These are phyloP conservation scores for Brachyhypopomus occidentalis DNA, from an alignment of 2,113 vertebrate species.

Conservation along the genomic window DNA sequence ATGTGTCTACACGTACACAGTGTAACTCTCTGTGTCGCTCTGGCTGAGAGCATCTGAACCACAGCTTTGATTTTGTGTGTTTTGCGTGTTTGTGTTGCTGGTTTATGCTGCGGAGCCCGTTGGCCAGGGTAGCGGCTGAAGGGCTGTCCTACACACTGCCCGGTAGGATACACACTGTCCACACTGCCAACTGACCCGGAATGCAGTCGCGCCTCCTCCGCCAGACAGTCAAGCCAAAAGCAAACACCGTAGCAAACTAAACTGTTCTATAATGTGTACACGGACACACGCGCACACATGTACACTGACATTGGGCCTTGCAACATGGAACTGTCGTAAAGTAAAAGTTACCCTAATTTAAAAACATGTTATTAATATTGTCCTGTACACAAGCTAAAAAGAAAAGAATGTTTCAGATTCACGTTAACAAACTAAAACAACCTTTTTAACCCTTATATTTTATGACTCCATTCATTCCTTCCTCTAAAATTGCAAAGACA, in stretches of 20 bases:
- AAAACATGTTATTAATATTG: neutral
- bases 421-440: neutral
- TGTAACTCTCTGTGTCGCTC: neutral
- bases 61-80: neutral
- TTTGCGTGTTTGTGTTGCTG: conserved; percentile 38
- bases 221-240: conserved; percentile 8
- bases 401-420: neutral
- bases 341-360: neutral
- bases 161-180: too few relatives aligned
- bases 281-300: neutral
- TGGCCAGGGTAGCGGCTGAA: too few relatives aligned
- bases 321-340: neutral
- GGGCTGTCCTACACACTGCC: conserved; percentile 59
- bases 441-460: neutral
- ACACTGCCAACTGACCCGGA: conserved; percentile 64
- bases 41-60: conserved; percentile 18
- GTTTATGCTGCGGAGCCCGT: conserved; percentile 67
- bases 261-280: neutral
- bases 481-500: too few relatives aligned
- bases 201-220: conserved; percentile 34
- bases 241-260: neutral
- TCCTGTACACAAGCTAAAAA: neutral
- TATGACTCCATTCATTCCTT: too few relatives aligned
- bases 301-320: neutral
- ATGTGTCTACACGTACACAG: too few relatives aligned